Base-by-base conservation (phyloP, 2,113 vertebrate species). In the Corvus hawaiiensis region DNA sequence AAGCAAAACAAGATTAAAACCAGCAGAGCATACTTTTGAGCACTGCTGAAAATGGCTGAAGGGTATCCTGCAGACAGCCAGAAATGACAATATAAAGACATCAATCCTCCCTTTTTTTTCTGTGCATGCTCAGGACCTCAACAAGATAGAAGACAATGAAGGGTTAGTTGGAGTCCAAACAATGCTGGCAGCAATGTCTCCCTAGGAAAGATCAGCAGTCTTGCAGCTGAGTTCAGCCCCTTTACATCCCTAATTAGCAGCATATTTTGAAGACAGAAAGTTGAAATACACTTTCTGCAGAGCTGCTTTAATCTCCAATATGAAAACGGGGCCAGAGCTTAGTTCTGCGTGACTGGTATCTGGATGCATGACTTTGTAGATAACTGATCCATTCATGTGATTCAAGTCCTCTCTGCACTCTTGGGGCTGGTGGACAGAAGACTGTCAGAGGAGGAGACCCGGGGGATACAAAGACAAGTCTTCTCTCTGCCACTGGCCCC, bases 61-160 rank as follows among this genome's bases (percentile, higher is more conserved):
- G 95, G 94, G 93, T 88, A 94, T 77, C 88, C 75, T 92, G 86
- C 87, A 96, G 88, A 88, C 77, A 95, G 91, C 72, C 83, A 94
- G 84, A 94, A 93, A 96, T 93, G 90, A 94, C 87, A 96, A 94
- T 94, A 87, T 86, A 93, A 97, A 97, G 96, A 96, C 90, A 92
- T 93, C 86, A 94, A 74, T 89, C 78, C 90, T 84, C 39, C 44
- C 27, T 68, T 76, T 90, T 87, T 75, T 85, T 64, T 71, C 51
- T 87, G 81, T 96, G 90, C 64, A 95, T 75, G 76, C 84, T 95
- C 66, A 87, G 85, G 95, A 95, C 94, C 83, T 67, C 79, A 68
- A 82, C 30, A 0, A 93, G 95, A 94, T 80, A 93, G 92, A 96
- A 94, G 91, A 95, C 94, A 96, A 97, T 95, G 92, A 95, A 96